phyloP scores from a whole-genome alignment of 2,113 vertebrate genomes.

The Halcyon senegalensis region DNA sequence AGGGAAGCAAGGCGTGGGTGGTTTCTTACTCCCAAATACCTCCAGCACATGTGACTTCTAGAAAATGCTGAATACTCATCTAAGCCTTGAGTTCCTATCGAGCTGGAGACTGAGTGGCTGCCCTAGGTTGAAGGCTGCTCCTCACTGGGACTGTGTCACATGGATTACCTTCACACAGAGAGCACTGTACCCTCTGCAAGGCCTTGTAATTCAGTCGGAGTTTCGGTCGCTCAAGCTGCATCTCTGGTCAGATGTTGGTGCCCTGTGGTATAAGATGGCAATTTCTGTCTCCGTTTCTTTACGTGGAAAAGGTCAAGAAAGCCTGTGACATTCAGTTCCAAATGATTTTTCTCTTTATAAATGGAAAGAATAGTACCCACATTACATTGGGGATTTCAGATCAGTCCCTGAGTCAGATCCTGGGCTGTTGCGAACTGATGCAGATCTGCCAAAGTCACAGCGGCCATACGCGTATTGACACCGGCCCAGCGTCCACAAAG shows the following conservation, averaged over 20 bases:
- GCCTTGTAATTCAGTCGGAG: not conserved
- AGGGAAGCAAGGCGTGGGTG: not conserved
- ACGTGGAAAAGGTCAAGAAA: not conserved
- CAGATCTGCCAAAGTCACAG: not conserved
- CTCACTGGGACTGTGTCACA: not conserved
- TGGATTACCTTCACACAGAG: not conserved
- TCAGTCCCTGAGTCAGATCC: not conserved
- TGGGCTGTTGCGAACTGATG: not conserved
- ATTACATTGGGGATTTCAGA: not conserved
- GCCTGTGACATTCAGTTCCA: not conserved
- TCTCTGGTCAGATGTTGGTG: not conserved
- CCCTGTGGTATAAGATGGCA: not conserved
- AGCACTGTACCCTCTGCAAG: not conserved
- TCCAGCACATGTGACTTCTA: not conserved
- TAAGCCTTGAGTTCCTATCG: not conserved
- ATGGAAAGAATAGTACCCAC: not conserved
- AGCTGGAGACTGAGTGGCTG: not conserved
- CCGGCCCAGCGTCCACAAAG: not conserved
- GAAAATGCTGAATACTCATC: not conserved
- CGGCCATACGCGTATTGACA: not conserved
- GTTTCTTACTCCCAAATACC: not conserved
- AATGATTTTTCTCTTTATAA: not conserved
- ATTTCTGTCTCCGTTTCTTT: conserved; percentile 3
- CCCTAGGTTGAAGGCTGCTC: not conserved
- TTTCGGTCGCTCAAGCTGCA: not conserved